Base-by-base conservation (phyloP, 92 coral and sea anemone genomes). In the Chrysogorgia sp. region DNA sequence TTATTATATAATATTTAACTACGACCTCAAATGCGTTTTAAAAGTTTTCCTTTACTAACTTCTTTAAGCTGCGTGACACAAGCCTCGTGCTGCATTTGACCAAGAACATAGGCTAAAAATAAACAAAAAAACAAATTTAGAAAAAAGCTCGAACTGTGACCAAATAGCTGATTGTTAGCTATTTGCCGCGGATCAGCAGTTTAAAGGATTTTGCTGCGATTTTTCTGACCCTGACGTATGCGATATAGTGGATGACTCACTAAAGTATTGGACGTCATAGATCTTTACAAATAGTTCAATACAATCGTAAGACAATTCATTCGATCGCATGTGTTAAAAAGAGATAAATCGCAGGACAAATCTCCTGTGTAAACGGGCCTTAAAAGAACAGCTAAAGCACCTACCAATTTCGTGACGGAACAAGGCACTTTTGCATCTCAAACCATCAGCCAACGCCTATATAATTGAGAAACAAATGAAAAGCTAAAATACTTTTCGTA, bases 371-470 rank as follows among this genome's bases (percentile, higher is more conserved):
- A n/a, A n/a, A n/a, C n/a, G n/a, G n/a, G n/a, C n/a, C n/a, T n/a
- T n/a, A n/a, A n/a, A n/a, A n/a, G n/a, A n/a, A n/a, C n/a, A n/a
- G n/a, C n/a, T n/a, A n/a, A n/a, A 63, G 30, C 28, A 77, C 88
- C 10, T 70, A 94, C 98, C 98, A 57, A 94, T 86, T 87, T 94
- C 98, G 68, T 94, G 98, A 22, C 98, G 88, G 58, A 94, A 94
- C 26, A 94, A 83, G 37, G 97, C 98, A 87, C 98, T 94, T 71
- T 59, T 83, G 43, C 97, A 92, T 55, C 83, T 87, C 10, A 94
- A 90, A 43, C 98, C 98, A 58, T 87, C 92, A n/a, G 98, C 90
- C 37, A 94, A 82, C 34, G 98, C 98, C 98, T 94, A 31, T 19
- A 64, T 25, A 67, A 29, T 1, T 14, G 10, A 63, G 28, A 12